Percentiles rank a stretch among this genome's conserved stretches.
Conservation (phyloP, 2,113 vertebrate genomes). For the Galeopterus variegatus region DNA sequence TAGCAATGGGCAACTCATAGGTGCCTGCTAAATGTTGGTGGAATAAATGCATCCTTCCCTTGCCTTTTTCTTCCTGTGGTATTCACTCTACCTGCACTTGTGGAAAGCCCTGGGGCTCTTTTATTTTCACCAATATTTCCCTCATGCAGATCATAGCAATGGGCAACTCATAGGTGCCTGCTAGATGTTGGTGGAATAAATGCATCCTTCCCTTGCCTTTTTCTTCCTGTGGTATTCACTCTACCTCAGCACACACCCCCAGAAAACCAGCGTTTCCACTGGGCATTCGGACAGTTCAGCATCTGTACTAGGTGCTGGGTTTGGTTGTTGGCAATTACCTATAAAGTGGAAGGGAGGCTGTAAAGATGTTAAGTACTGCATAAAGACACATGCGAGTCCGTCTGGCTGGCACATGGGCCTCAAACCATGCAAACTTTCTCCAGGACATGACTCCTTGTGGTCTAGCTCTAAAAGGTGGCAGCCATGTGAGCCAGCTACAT, state of each 20-base stretch:
- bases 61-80: too few relatives aligned
- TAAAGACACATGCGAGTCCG: background rate
- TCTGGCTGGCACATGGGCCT: background rate
- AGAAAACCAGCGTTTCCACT: background rate
- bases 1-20: accelerated
- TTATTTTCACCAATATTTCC: too few relatives aligned
- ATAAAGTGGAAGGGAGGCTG: background rate
- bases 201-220: accelerated
- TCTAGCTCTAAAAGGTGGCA: background rate
- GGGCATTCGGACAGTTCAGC: too few relatives aligned
- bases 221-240: background rate
- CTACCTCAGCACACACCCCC: background rate
- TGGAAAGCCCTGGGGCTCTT: too few relatives aligned
- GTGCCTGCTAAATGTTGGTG: background rate
- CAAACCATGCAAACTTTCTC: background rate
- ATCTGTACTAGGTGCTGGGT: background rate
- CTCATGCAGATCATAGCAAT: background rate
- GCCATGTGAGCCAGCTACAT: accelerated
- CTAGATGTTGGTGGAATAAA: background rate
- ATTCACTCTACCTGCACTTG: background rate
- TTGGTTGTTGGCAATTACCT: background rate
- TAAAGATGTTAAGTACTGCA: background rate
- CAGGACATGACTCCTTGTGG: background rate
- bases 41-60: background rate
- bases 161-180: accelerated